Conservation (phyloP, 1,140 invertebrate species). For the Cataglyphis hispanica region DNA sequence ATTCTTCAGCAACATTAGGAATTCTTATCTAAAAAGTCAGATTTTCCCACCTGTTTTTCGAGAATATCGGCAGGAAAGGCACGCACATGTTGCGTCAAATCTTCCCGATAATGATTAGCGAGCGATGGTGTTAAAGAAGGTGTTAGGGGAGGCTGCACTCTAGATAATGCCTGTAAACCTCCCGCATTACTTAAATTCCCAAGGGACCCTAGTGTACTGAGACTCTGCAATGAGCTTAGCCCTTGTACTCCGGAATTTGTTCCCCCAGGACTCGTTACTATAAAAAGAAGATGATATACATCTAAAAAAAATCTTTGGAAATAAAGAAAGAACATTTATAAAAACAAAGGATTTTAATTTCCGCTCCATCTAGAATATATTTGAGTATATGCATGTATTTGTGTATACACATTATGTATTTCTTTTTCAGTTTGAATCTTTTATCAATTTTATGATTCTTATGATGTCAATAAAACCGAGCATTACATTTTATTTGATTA, state of each 20-base stretch:
- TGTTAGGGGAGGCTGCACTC: slow-evolving; percentile 85
- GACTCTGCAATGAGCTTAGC: slow-evolving; percentile 87
- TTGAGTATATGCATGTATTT: background rate
- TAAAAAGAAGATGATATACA: slow-evolving; percentile 45
- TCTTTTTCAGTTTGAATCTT: no score
- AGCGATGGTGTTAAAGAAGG: slow-evolving; percentile 95
- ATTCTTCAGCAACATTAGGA: background rate
- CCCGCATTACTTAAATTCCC: slow-evolving; percentile 86
- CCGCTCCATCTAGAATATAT: background rate
- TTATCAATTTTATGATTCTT: background rate
- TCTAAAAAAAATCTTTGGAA: background rate
- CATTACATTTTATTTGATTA: slow-evolving; percentile 14
- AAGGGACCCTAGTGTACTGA: slow-evolving; percentile 85
- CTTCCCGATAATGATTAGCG: slow-evolving; percentile 96
- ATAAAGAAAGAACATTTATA: background rate
- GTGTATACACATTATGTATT: no score
- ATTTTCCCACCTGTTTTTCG: slow-evolving; percentile 95
- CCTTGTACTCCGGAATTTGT: slow-evolving; percentile 84
- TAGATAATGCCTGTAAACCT: slow-evolving; percentile 85
- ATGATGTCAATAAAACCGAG: background rate
- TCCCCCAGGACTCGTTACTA: slow-evolving; percentile 86
- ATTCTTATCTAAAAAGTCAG: background rate
- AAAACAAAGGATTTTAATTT: background rate
- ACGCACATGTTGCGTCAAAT: slow-evolving; percentile 95
- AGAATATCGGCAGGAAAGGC: slow-evolving; percentile 97